These are phyloP conservation scores for Epizoanthus scotinus DNA, from an alignment of 92 coral and sea anemone genomes.

Conservation along the genomic window DNA sequence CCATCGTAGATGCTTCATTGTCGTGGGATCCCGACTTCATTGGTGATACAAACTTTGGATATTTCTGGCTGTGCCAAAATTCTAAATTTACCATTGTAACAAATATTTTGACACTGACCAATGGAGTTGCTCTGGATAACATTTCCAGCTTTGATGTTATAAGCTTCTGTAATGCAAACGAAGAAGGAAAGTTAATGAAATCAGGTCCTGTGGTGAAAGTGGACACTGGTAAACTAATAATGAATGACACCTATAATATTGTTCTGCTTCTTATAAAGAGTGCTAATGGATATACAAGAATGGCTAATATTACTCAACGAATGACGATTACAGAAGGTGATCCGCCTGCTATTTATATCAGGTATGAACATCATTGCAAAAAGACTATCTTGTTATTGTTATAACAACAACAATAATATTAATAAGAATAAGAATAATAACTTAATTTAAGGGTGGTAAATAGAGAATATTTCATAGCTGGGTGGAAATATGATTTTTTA, in stretches of 20 bases:
- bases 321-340: slow-evolving; percentile 63
- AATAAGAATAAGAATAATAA: no score
- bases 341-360: slow-evolving; percentile 59
- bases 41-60: slow-evolving; percentile 45
- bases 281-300: slow-evolving; percentile 36
- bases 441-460: no score
- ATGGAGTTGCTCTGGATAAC: slow-evolving; percentile 17
- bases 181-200: slow-evolving; percentile 38
- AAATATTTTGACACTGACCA: slow-evolving; percentile 8
- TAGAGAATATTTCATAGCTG: no score
- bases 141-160: slow-evolving; percentile 38
- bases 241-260: slow-evolving; percentile 51
- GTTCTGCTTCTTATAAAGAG: slow-evolving; percentile 52
- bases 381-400: no score
- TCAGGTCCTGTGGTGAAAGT: slow-evolving; percentile 43
- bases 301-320: slow-evolving; percentile 42
- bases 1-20: slow-evolving; percentile 36
- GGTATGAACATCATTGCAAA: slow-evolving; percentile 27
- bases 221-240: slow-evolving; percentile 42
- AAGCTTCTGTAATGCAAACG: slow-evolving; percentile 47
- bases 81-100: slow-evolving; percentile 24
- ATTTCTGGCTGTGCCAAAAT: slow-evolving; percentile 69
- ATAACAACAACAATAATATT: no score
- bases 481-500: no score
- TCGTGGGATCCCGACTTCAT: slow-evolving; percentile 70